Evolutionary conservation across 2,797 vertebrate genomes (phyloP), one percentile per base, ranked within the genome.

Genomic region (Halcyon smyrnensis): DNA sequence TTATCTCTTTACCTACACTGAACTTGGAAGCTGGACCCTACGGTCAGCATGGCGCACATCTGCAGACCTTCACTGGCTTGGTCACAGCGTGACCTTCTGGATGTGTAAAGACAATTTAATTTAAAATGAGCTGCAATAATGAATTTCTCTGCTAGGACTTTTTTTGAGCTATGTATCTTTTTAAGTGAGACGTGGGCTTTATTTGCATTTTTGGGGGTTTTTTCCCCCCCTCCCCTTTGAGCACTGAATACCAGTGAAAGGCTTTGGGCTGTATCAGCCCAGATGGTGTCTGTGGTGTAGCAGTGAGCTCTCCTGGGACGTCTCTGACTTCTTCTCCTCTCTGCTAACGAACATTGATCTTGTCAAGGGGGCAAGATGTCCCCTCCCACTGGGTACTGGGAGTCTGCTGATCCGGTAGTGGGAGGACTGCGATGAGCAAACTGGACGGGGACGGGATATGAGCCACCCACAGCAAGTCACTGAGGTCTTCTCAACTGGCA

Each of bases 311-410:
- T 71, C 57, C 45, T 68, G 24, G 56, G 25, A 41, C 45, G 19
- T 41, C 28, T 48, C 57, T 53, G 45, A 84, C 25, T 67, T 78
- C 30, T 69, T 84, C 8, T 4, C 10, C 25, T 80, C n/a, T 80
- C 65, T 62, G n/a, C 53, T 73, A 15, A n/a, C 1, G 4, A 59
- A 32, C 30, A 6, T 12, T 63, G 39, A 15, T 68, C 30, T 59
- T 80, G 37, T 37, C 1, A 5, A 74, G 14, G 2, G 37, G 37
- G 23, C 23, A 57, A 63, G 75, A 43, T 76, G 54, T 84, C 34
- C 56, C 86, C 3, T 3, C 15, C 45, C 15, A 0, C 15, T 84
- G 62, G 13, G 48, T 90, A 10, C 54, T 0, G 0, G 45, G 28
- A 75, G 11, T 24, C 32, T 63, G 36, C 75, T 93, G 90, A 73